These are phyloP conservation scores for Lineus longissimus DNA, from an alignment of 1,140 invertebrate genomes.

Conservation along the genomic window DNA sequence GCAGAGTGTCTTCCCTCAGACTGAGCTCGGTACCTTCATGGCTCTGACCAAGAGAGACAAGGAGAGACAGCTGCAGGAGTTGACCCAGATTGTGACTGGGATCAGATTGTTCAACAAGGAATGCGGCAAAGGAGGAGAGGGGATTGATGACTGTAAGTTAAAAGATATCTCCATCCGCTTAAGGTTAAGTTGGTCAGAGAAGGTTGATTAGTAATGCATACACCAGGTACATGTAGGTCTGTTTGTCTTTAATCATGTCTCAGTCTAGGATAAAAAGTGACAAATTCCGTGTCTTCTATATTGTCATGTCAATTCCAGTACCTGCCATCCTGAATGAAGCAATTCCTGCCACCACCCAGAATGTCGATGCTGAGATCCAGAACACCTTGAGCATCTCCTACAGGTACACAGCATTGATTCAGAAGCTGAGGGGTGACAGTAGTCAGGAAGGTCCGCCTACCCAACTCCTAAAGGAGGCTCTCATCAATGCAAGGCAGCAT, in stretches of 20 bases:
- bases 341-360: conserved; percentile 53
- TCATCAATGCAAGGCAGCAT: conserved; percentile 52
- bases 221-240: too few species aligned
- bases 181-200: neutral
- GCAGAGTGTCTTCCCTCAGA: conserved; percentile 68
- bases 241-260: too few species aligned
- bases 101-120: conserved; percentile 57
- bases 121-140: conserved; percentile 55
- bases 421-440: conserved; percentile 36
- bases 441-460: conserved; percentile 31
- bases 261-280: too few species aligned
- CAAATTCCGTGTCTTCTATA: too few species aligned
- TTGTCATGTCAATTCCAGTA: conserved; percentile 30
- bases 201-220: too few species aligned
- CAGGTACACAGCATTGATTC: conserved; percentile 50
- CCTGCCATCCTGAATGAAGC: conserved; percentile 55
- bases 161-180: neutral
- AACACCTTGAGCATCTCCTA: conserved; percentile 37
- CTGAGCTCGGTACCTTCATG: conserved; percentile 66
- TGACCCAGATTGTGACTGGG: conserved; percentile 54
- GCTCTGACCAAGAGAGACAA: conserved; percentile 55
- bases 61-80: conserved; percentile 52
- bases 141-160: conserved; percentile 54
- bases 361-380: conserved; percentile 51
- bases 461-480: conserved; percentile 45